Evolutionary conservation across 2,888 invertebrate species (phyloP), one percentile per base, ranked within the genome.

Genomic region (Homarus gammarus): DNA sequence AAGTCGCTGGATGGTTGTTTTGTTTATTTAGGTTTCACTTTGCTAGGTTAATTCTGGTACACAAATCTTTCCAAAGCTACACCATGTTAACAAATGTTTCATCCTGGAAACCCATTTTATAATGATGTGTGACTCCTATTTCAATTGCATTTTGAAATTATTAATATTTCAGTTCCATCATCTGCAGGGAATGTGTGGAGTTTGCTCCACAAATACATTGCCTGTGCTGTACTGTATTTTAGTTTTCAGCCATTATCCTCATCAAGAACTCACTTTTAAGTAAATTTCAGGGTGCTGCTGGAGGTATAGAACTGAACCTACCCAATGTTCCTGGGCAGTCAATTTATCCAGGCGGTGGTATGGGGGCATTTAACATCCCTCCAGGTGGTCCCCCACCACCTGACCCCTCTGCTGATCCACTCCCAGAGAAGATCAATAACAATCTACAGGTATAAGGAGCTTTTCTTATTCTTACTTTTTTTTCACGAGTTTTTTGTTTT

Each of bases 281-380:
- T 31, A 22, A 8, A 51, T 64, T 87, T 27, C 75, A 87, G 87
- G 82, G 64, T 75, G 51, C 36, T 68, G 68, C 27, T 3, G 64
- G 81, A n/a, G 38, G 72, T n/a, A 31, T 64, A 22, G 90, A 84
- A 15, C 72, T 91, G 56, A 90, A 90, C 56, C 72, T 91, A 27
- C 91, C 91, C 72, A 90, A 90, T 84, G 91, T 91, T 18, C 91
- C 91, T 18, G 90, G 90, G 22, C 84, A 85, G 22, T 51, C 84
- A n/a, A 18, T 61, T 12, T 56, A n/a, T 5, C 73, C 73, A 6
- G 75, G 73, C 61, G 85, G 75, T 5, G 64, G 85, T n/a, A 72
- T 72, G 40, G 36, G 44, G 18, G 36, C 44, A 22, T 87, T 40
- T 70, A 89, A 84, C 79, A 78, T 72, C 49, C 84, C 89, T 6